Conservation (phyloP, 2,113 vertebrate species). For the Gopherus evgoodei region DNA sequence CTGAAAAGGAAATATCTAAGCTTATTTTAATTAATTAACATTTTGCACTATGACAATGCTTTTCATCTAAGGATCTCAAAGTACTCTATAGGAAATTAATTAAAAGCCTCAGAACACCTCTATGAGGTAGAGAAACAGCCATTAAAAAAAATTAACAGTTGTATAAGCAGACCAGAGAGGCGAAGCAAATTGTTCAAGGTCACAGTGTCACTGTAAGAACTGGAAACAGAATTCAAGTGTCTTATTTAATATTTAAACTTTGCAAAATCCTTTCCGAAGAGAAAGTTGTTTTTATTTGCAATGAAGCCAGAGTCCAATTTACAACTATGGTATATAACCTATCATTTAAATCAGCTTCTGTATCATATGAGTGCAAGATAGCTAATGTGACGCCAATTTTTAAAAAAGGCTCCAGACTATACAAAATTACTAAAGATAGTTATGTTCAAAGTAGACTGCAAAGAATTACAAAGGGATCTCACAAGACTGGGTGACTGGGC, state of each 20-base stretch:
- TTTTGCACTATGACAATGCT: not conserved
- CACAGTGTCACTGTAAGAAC: not conserved
- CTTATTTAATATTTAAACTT: not conserved
- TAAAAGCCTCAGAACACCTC: not conserved
- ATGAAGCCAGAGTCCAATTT: not conserved
- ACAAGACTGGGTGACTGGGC: not conserved
- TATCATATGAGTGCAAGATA: not conserved
- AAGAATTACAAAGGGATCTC: not conserved
- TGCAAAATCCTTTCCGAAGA: not conserved
- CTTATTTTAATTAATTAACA: slow-evolving; percentile 1
- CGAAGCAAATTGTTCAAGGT: not conserved
- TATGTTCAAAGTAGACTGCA: not conserved
- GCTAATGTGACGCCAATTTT: not conserved
- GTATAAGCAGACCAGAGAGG: not conserved
- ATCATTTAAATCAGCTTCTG: not conserved
- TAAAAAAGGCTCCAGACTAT: not conserved
- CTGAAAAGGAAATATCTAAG: slow-evolving; percentile 11
- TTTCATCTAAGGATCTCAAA: not conserved
- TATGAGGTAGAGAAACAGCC: not conserved
- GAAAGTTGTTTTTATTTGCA: too few species aligned
- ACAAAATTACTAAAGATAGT: not conserved
- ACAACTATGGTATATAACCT: not conserved
- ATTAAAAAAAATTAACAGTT: not conserved
- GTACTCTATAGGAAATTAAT: not conserved
- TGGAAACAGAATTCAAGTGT: not conserved